Evolutionary conservation across 2,797 vertebrate species (phyloP).

Genomic region (Lepilemur ruficaudatus): DNA sequence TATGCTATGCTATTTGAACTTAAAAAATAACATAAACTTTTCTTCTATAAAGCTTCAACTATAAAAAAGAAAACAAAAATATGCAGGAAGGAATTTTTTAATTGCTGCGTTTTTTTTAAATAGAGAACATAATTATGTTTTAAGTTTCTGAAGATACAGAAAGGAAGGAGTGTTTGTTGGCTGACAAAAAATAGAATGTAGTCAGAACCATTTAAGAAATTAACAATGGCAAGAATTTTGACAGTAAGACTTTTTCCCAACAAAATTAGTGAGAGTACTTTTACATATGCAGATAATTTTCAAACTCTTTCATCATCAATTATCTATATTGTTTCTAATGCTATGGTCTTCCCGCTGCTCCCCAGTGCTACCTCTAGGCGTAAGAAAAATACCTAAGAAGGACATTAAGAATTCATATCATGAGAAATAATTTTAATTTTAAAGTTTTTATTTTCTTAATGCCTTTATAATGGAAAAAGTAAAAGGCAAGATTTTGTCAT

Average conservation of each 20-base stretch:
- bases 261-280: background rate
- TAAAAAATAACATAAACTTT: background rate
- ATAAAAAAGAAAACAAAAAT: background rate
- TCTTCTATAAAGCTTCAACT: background rate
- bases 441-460: background rate
- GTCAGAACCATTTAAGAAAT: background rate
- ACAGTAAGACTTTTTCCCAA: background rate
- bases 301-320: background rate
- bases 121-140: background rate
- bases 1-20: background rate
- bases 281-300: background rate
- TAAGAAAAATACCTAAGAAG: background rate
- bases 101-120: background rate
- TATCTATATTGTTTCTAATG: background rate
- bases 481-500: background rate
- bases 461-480: background rate
- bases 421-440: background rate
- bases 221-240: background rate
- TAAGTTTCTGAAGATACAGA: background rate
- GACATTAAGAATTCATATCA: background rate
- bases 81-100: background rate
- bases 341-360: rapidly evolving
- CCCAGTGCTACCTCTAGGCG: rapidly evolving
- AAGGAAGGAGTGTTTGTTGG: background rate
- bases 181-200: background rate